Conservation (phyloP, 2,113 vertebrate species). For the Rhynchomys soricoides region DNA sequence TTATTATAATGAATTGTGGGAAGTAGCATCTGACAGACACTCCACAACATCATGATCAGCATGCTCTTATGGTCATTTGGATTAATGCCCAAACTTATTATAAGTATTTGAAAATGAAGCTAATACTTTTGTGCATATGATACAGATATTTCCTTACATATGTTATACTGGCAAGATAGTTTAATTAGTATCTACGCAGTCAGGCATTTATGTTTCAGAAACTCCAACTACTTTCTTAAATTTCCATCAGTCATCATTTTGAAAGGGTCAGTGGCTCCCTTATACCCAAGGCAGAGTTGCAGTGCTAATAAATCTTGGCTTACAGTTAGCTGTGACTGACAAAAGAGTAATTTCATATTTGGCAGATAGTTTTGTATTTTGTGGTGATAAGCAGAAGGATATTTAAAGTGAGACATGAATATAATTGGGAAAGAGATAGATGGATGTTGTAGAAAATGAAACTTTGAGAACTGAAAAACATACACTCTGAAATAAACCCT, state of each 20-base stretch:
- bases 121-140: not conserved
- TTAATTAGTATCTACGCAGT: not conserved
- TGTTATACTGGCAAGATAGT: not conserved
- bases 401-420: not conserved
- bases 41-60: conserved; percentile 63
- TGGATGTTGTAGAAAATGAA: no score
- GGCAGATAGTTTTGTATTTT: not conserved
- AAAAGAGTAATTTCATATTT: conserved; percentile 3
- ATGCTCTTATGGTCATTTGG: conserved; percentile 68
- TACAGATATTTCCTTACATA: not conserved
- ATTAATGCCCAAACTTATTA: conserved; percentile 54
- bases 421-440: not conserved
- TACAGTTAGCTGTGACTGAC: not conserved
- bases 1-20: conserved; percentile 76
- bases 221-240: not conserved
- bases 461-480: not conserved
- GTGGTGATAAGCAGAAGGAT: not conserved
- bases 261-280: not conserved
- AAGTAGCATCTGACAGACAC: conserved; percentile 51
- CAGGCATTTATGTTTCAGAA: not conserved
- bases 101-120: conserved; percentile 58
- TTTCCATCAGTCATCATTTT: not conserved
- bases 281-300: not conserved
- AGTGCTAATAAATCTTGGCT: conserved; percentile 16
- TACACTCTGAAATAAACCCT: not conserved